Percentiles rank a stretch among this genome's conserved stretches.
Conservation (phyloP, 2,888 invertebrate genomes). For the Amaurobius ferox region DNA sequence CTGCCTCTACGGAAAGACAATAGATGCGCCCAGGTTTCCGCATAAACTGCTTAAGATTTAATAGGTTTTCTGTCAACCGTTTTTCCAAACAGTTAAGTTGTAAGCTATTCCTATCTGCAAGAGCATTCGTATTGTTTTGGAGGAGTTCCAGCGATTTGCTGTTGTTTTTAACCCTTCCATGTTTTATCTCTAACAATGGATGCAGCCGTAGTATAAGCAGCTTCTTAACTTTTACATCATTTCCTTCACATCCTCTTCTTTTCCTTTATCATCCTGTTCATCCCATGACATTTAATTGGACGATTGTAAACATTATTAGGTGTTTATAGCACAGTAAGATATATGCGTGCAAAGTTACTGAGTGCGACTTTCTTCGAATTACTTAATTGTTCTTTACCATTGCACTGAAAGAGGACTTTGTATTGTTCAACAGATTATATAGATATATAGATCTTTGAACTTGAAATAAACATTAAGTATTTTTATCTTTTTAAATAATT, state of each 20-base stretch:
- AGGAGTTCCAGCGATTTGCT: neutral
- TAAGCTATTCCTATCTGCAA: constrained; percentile 34
- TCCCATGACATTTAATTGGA: neutral
- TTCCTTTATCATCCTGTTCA: neutral
- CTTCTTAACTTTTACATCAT: neutral
- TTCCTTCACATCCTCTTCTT: neutral
- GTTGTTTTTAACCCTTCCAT: constrained; percentile 8
- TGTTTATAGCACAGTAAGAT: too few relatives aligned
- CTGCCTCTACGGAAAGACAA: constrained; percentile 45
- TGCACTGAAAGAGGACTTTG: too few relatives aligned
- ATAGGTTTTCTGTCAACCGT: constrained; percentile 63
- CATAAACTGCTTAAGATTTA: constrained; percentile 61
- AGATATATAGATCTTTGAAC: too few relatives aligned
- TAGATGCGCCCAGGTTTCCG: constrained; percentile 40
- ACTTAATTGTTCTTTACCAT: too few relatives aligned
- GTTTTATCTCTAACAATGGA: constrained; percentile 10
- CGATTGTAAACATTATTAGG: neutral
- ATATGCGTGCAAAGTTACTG: too few relatives aligned
- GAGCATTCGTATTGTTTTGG: constrained; percentile 40
- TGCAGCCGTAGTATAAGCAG: neutral
- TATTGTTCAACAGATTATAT: too few relatives aligned
- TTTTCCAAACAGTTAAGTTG: constrained; percentile 57
- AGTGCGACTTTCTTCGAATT: too few relatives aligned
- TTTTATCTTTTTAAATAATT: too few relatives aligned
- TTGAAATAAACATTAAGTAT: too few relatives aligned